phyloP scores from a whole-genome alignment of 2,113 vertebrate genomes.

The Paraplagusia blochii region DNA sequence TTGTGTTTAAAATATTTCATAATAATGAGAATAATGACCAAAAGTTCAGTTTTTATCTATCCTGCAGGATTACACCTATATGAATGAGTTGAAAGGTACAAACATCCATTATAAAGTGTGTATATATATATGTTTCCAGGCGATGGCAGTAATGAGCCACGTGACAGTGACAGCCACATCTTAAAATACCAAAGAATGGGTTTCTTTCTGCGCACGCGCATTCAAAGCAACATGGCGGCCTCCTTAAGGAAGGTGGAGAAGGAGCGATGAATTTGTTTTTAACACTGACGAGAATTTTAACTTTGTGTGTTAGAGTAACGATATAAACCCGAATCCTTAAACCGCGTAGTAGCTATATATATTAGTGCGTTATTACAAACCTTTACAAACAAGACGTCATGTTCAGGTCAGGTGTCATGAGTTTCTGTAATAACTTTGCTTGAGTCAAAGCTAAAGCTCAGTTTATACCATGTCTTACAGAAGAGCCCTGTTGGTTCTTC shows the following conservation, averaged over 20 bases:
- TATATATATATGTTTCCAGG: neutral
- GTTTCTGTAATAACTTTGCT: neutral
- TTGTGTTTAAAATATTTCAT: too few relatives aligned
- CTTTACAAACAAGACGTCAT: neutral
- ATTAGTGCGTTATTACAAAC: too few relatives aligned
- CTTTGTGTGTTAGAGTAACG: neutral
- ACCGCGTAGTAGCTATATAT: too few relatives aligned
- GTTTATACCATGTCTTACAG: constrained; percentile 41
- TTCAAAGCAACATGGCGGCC: constrained; percentile 58
- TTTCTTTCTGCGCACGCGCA: constrained; percentile 39
- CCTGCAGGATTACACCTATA: too few relatives aligned
- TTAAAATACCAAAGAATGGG: neutral
- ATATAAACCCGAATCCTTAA: too few relatives aligned
- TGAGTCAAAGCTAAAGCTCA: neutral
- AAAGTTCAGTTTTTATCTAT: too few relatives aligned
- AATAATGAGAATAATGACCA: too few relatives aligned
- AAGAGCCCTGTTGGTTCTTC: constrained; percentile 13
- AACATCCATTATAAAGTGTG: too few relatives aligned
- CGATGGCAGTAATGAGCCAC: neutral
- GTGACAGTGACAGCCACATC: too few relatives aligned
- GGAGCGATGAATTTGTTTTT: neutral
- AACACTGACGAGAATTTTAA: fast-evolving
- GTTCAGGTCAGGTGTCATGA: neutral
- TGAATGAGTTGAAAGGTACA: too few relatives aligned
- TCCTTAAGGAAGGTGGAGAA: constrained; percentile 26